Base-by-base conservation (phyloP, 2,888 invertebrate species). In the Fragum fragum region DNA sequence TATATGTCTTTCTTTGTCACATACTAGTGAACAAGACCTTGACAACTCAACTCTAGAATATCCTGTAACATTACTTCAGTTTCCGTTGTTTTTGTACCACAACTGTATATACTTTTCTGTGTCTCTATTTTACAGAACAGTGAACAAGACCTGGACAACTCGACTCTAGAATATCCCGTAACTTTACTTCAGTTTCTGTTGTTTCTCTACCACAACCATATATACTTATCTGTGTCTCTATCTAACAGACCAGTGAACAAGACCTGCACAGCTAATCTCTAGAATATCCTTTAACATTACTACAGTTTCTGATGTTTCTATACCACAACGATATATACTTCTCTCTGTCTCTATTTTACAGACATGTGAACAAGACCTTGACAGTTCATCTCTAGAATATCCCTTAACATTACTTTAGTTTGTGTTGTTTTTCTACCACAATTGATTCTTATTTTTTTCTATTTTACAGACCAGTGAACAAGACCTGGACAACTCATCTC, bases 291-390 rank as follows among this genome's bases (percentile, higher is more conserved):
- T 92, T 95, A 36, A 95, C 95, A 1, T 87, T 96, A 81, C 93
- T 96, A 76, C 95, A 97, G 96, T 97, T 99, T 89, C 95, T 99
- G 53, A 98, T 98, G 93, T 99, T 98, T 92, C 95, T 99, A 21
- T 99, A 99, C 95, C 98, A 99, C 94, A 98, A 99, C 93, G 96
- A 98, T 88, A 97, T 97, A 0, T 98, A 99, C 94, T 98, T 99
- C 93, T 97, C 97, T 95, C 97, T n/a, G n/a, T n/a, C n/a, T n/a
- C n/a, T n/a, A n/a, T 59, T 39, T 61, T 73, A 9, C 73, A 83
- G 83, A 71, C 61, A 88, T 18, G 87, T 86, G 89, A 89, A 47
- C 88, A 87, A 86, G 86, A 87, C 36, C 83, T 83, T 29, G 86
- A 87, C 7, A 74, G 78, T 18, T 92, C 90, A 89, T 76, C 92